Evolutionary conservation across 2,113 vertebrate species (phyloP), one percentile per base, ranked within the genome.

Genomic region (Tychaedon coryphoeus): DNA sequence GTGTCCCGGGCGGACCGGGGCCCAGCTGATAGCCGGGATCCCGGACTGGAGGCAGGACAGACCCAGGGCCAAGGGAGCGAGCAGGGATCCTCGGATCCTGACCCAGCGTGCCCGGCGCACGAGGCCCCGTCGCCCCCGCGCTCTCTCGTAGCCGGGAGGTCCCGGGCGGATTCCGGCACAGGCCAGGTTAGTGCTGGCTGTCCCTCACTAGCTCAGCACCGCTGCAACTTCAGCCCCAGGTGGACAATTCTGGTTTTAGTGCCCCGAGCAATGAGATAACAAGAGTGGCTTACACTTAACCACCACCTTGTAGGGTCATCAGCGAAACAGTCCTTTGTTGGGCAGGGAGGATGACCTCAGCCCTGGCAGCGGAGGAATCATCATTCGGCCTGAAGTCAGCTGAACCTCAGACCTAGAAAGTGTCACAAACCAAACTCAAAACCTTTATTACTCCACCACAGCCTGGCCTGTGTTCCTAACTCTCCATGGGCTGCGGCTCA

Each of bases 31-130:
- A 0, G 1, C 4, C n/a, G 29, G 9, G 4, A 4, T 1, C 1
- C 2, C 31, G 14, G 10, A 0, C 12, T 0, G 31, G 2, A 5
- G 66, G 50, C 45, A 6, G 54, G 1, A 0, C 7, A 8, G 48
- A 6, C 22, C 38, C 16, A 10, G 1, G 18, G 17, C 6, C 31
- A 0, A 40, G 28, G 60, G 16, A 12, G 33, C 4, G 19, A 40
- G 51, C 56, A 0, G 42, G 20, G 38, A 7, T 29, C 6, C 38
- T 33, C 0, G 53, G 22, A 5, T 15, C 10, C 53, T 1, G 42
- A 0, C 3, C 9, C 38, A 4, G 38, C 2, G 33, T 14, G 57
- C 51, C 40, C 45, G 5, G 19, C 0, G 3, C 16, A 2, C 36
- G 5, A 28, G 38, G 7, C 12, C 24, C 1, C 64, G 1, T 3